phyloP scores from a whole-genome alignment of 2,888 invertebrate genomes.

The Cantharis rustica region DNA sequence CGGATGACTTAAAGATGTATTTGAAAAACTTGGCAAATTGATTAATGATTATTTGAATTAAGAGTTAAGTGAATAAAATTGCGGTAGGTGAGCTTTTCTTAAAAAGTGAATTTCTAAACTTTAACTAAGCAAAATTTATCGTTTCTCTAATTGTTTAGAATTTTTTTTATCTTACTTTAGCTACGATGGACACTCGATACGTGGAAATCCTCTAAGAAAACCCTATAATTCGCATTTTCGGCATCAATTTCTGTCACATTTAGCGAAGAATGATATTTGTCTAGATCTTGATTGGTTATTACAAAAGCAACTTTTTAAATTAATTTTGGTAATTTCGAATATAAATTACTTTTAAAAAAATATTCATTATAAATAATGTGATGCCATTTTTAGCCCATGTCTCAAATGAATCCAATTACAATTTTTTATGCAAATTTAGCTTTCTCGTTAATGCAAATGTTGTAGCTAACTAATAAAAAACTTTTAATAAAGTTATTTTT shows the following conservation, averaged over 20 bases:
- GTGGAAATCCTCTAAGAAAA: background rate
- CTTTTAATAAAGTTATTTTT: constrained; percentile 15
- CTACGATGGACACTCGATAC: background rate
- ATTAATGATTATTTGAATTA: constrained; percentile 1
- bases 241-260: too few relatives aligned
- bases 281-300: background rate
- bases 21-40: constrained; percentile 1
- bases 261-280: too few relatives aligned
- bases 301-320: background rate
- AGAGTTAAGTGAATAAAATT: background rate
- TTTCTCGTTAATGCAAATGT: constrained; percentile 13
- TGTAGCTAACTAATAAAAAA: constrained; percentile 8
- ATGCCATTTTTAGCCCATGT: background rate
- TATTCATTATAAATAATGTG: background rate
- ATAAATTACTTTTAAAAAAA: background rate
- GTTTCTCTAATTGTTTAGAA: background rate
- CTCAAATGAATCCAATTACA: constrained; percentile 1
- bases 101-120: background rate
- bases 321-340: background rate
- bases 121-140: background rate
- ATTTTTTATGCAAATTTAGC: constrained; percentile 14
- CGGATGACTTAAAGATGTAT: constrained; percentile 2
- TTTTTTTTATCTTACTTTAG: background rate
- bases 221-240: background rate
- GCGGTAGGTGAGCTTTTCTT: background rate